Evolutionary conservation across 2,888 invertebrate species (phyloP), one percentile per base, ranked within the genome.

Genomic region (Erannis defoliaria): DNA sequence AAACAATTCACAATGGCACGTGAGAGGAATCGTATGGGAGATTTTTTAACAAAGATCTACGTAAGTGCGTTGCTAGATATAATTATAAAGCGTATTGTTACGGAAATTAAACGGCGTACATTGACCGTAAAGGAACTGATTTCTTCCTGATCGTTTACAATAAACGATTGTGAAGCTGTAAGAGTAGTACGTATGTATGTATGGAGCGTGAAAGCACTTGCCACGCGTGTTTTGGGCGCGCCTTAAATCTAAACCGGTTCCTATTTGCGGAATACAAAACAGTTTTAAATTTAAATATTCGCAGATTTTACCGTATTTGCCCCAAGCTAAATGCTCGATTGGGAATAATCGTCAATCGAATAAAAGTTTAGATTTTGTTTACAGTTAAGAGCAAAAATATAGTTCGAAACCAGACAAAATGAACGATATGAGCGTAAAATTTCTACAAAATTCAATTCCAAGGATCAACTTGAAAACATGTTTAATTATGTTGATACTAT

Each of bases 1-100:
- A 77, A 86, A 90, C 89, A 90, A 90, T 88, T 73, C 85, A 90
- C 90, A 90, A 90, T 87, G 76, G 85, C 85, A 87, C 86, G 88
- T 88, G 89, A 88, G 89, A 89, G 85, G 84, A 83, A 85, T 85
- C 80, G 84, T 88, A 85, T 85, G 89, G 79, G 87, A 85, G 82
- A 75, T 81, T 88, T 86, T 85, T 73, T 67, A 66, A 58, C 65
- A 62, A 51, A 53, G 51, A 43, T 60, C 54, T 43, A 31, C 9
- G 48, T 35, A 26, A 54, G 35, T 53, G 29, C 48, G 10, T 53
- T 60, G 26, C 56, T 62, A 55, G 62, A 63, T 51, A 55, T 63
- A 65, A 69, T 69, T 65, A 66, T 50, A 35, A 62, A 64, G 58
- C 55, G 62, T 69, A 67, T 64, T 64, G 61, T 45, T 64, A 61